These are phyloP conservation scores for Pangasius djambal DNA, from an alignment of 2,797 vertebrate genomes.

Conservation along the genomic window DNA sequence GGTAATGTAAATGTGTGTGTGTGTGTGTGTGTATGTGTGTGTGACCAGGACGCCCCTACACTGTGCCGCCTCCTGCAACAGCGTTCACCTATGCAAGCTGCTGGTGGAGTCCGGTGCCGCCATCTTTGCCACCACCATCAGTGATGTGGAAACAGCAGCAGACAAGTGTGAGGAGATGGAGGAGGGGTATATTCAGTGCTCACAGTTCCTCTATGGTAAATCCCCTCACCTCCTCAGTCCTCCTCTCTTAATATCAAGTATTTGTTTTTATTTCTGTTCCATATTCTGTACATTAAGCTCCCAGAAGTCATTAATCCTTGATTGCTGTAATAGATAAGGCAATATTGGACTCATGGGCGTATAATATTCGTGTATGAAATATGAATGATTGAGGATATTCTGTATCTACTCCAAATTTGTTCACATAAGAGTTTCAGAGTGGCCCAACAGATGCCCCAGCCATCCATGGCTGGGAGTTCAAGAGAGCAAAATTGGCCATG, in stretches of 20 bases:
- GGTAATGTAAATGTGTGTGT: not conserved
- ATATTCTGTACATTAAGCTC: not conserved
- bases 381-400: not conserved
- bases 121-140: conserved; percentile 96
- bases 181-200: conserved; percentile 95
- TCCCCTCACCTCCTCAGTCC: not conserved
- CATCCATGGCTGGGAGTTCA: not conserved
- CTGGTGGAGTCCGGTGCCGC: conserved; percentile 97
- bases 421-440: not conserved
- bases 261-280: not conserved
- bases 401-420: not conserved
- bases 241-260: not conserved
- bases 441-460: too few species aligned
- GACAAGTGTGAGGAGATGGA: conserved; percentile 99
- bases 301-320: not conserved
- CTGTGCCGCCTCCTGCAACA: conserved; percentile 98
- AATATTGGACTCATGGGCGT: not conserved
- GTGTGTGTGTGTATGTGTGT: conserved; percentile 4
- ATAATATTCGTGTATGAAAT: not conserved
- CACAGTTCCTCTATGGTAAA: conserved; percentile 95
- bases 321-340: not conserved
- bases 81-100: conserved; percentile 95
- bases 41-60: conserved; percentile 91
- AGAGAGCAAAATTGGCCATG: not conserved
- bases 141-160: conserved; percentile 95